phyloP scores from a whole-genome alignment of 2,797 vertebrate genomes.

The Cyprinodon diabolis region DNA sequence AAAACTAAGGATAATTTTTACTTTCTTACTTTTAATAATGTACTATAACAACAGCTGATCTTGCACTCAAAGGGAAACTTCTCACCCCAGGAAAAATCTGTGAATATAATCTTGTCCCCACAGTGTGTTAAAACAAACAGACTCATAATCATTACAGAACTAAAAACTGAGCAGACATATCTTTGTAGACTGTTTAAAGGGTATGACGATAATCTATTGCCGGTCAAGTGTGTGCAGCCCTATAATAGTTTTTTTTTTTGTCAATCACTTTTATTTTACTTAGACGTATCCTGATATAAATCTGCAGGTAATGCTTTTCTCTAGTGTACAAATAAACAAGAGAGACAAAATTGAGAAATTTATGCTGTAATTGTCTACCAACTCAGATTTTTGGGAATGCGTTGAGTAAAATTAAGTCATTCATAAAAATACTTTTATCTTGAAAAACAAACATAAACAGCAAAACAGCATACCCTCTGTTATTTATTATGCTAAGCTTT shows the following conservation, averaged over 20 bases:
- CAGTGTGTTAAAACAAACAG: not conserved
- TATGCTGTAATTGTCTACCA: too few relatives aligned
- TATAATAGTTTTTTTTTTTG: not conserved
- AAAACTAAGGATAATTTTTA: too few relatives aligned
- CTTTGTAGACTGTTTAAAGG: slow-evolving; percentile 26
- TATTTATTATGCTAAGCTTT: too few relatives aligned
- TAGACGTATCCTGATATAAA: not conserved
- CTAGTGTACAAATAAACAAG: not conserved
- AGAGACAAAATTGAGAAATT: not conserved
- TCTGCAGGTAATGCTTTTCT: not conserved
- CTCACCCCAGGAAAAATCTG: not conserved
- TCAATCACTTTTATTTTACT: not conserved
- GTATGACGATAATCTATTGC: slow-evolving; percentile 26
- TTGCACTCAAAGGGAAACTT: not conserved
- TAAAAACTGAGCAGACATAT: slow-evolving; percentile 24
- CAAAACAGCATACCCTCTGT: too few relatives aligned
- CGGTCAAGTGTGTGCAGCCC: slow-evolving; percentile 31
- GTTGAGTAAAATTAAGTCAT: too few relatives aligned
- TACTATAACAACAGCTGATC: too few relatives aligned
- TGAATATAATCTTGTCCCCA: not conserved
- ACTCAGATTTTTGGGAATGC: too few relatives aligned
- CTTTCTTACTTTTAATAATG: too few relatives aligned
- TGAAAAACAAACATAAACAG: too few relatives aligned
- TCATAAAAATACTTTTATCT: too few relatives aligned
- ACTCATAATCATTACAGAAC: slow-evolving; percentile 7